Percentiles rank a stretch among this genome's conserved stretches.
phyloP scores from a whole-genome alignment of 1,140 invertebrate species.

The Liolophura sinensis region DNA sequence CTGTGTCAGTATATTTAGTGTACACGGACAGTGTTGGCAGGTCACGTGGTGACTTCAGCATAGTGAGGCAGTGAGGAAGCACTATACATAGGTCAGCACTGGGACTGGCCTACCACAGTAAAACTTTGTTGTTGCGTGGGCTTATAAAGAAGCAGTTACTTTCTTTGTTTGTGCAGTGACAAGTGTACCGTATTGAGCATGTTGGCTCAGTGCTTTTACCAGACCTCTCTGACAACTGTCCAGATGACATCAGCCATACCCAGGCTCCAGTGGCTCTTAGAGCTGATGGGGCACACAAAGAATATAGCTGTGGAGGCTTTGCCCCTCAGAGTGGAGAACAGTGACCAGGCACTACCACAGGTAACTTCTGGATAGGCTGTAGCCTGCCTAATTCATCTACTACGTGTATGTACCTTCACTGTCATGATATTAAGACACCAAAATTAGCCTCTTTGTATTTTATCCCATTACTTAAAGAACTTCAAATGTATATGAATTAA shows the following conservation, averaged over 20 bases:
- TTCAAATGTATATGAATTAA: not conserved
- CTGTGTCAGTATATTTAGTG: too few relatives aligned
- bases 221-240: conserved; percentile 12
- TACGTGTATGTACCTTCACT: not conserved
- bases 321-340: conserved; percentile 17
- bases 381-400: not conserved
- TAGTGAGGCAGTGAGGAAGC: not conserved
- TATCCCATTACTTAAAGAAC: not conserved
- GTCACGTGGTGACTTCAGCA: not conserved
- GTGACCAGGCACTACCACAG: conserved; percentile 10
- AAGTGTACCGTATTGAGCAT: conserved; percentile 12
- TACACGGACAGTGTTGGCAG: too few relatives aligned
- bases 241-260: conserved; percentile 24
- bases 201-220: conserved; percentile 34
- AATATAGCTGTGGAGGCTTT: conserved; percentile 37
- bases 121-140: too few relatives aligned
- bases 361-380: not conserved
- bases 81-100: not conserved
- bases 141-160: too few relatives aligned
- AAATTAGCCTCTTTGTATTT: not conserved
- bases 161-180: too few relatives aligned
- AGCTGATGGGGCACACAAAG: conserved; percentile 42
- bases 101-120: too few relatives aligned
- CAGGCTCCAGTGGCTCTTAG: conserved; percentile 41
- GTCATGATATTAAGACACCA: not conserved